Conservation (phyloP, 2,113 vertebrate genomes). For the Pantherophis guttatus region DNA sequence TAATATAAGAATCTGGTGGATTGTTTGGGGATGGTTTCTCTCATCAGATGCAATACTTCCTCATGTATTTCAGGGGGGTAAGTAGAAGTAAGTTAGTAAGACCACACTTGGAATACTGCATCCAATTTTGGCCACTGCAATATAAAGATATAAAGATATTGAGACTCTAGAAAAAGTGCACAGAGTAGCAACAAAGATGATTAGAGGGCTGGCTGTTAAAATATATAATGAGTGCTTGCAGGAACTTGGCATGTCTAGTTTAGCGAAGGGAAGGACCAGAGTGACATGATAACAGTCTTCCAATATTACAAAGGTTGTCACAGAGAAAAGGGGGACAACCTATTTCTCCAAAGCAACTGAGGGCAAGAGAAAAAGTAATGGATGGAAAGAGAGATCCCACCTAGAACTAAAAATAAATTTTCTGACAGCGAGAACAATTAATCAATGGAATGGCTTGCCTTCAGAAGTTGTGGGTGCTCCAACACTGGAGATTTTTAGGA, state of each 20-base stretch:
- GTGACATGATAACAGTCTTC: too few species aligned
- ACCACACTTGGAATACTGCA: not conserved
- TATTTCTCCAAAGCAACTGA: not conserved
- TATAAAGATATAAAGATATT: not conserved
- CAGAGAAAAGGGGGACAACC: not conserved
- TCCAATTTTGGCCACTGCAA: not conserved
- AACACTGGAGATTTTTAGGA: not conserved
- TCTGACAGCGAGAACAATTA: not conserved
- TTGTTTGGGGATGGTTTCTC: not conserved
- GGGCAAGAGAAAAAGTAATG: not conserved
- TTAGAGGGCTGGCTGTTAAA: not conserved
- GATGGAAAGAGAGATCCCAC: not conserved
- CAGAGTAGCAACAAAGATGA: not conserved
- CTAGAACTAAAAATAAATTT: not conserved
- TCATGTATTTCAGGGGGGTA: not conserved
- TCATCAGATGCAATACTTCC: not conserved
- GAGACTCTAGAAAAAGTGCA: not conserved
- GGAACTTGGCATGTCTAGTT: not conserved
- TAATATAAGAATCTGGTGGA: not conserved
- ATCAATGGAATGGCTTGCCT: not conserved
- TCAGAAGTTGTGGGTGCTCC: not conserved
- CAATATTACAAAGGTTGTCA: not conserved
- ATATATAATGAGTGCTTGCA: not conserved
- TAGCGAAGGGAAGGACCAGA: not conserved
- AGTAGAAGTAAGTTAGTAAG: not conserved